Evolutionary conservation across 2,888 invertebrate genomes (phyloP).

Genomic region (Kuschelorhynchus macadamiae): DNA sequence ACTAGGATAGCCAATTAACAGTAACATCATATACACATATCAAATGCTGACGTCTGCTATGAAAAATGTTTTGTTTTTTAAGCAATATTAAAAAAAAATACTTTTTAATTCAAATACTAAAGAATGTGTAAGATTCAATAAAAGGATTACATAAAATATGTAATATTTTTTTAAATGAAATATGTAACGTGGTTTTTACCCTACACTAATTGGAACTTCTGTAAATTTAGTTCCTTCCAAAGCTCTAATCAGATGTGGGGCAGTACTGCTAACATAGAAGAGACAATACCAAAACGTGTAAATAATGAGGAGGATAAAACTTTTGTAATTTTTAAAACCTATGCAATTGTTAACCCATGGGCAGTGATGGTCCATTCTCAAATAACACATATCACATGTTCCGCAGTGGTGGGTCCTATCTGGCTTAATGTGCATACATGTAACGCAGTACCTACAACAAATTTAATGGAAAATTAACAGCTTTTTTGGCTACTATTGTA

Average conservation of each 20-base stretch:
- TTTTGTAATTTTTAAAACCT: conserved; percentile 60
- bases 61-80: too few species aligned
- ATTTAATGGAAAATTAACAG: conserved; percentile 6
- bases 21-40: too few species aligned
- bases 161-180: too few species aligned
- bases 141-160: too few species aligned
- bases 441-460: conserved; percentile 58
- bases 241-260: not conserved
- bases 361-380: conserved; percentile 65
- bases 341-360: conserved; percentile 62
- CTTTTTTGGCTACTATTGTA: not conserved
- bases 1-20: too few species aligned
- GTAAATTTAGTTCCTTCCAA: conserved; percentile 18
- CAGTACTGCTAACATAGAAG: conserved; percentile 48
- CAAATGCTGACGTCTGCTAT: too few species aligned
- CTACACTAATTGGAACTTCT: conserved; percentile 22
- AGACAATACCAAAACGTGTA: conserved; percentile 53
- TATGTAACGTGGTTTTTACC: conserved; percentile 18
- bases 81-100: too few species aligned
- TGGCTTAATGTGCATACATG: conserved; percentile 60
- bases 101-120: too few species aligned
- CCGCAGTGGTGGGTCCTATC: conserved; percentile 63
- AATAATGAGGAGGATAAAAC: conserved; percentile 57
- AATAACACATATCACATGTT: conserved; percentile 57
- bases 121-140: too few species aligned